Evolutionary conservation across 2,888 invertebrate species (phyloP).

Genomic region (Mythimna vitellina): DNA sequence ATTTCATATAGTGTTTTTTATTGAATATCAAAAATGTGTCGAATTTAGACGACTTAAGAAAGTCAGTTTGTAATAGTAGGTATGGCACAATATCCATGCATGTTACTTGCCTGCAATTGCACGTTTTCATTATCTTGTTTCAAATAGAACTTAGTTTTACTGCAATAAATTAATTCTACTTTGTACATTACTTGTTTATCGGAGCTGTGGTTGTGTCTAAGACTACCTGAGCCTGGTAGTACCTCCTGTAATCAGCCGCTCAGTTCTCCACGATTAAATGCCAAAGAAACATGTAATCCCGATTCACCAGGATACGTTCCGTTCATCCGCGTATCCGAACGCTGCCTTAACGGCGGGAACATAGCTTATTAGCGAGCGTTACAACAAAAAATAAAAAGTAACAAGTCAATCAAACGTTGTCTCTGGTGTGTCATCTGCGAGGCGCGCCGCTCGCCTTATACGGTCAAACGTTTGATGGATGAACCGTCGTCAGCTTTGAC

Average conservation of each 20-base stretch:
- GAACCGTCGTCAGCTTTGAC: slow-evolving; percentile 67
- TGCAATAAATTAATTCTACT: neutral
- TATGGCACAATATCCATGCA: neutral
- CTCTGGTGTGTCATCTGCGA: slow-evolving; percentile 73
- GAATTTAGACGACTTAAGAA: neutral
- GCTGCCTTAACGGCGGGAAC: slow-evolving; percentile 67
- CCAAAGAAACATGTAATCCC: slow-evolving; percentile 34
- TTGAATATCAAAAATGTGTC: neutral
- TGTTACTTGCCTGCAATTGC: neutral
- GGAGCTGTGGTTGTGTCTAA: neutral
- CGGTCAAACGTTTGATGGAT: slow-evolving; percentile 75
- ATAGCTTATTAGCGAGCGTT: slow-evolving; percentile 66
- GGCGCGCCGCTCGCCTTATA: slow-evolving; percentile 82
- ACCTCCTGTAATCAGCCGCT: slow-evolving; percentile 5
- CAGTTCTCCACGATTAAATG: slow-evolving; percentile 4
- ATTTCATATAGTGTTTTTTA: neutral
- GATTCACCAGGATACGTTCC: slow-evolving; percentile 47
- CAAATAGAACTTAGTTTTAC: slow-evolving; percentile 3
- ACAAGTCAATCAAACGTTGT: slow-evolving; percentile 85
- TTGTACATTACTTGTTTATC: slow-evolving; percentile 1
- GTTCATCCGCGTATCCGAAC: slow-evolving; percentile 52
- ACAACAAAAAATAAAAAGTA: slow-evolving; percentile 69
- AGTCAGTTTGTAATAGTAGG: neutral
- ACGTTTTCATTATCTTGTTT: neutral
- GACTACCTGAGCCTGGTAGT: neutral